These are phyloP conservation scores for Helicoverpa zea DNA, from an alignment of 1,140 invertebrate genomes.

Conservation along the genomic window DNA sequence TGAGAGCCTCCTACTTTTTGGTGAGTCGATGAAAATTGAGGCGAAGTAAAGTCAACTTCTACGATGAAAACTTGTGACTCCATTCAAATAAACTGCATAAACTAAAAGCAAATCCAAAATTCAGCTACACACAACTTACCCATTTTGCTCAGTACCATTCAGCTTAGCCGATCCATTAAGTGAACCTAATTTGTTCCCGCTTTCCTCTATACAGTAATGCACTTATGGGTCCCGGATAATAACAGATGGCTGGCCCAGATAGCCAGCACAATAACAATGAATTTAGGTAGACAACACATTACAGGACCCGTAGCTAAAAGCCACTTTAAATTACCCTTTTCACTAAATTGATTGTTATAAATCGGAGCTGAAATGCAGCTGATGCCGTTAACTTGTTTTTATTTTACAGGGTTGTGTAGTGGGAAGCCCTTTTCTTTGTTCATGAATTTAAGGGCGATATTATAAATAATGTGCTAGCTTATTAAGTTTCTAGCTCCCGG, in stretches of 20 bases:
- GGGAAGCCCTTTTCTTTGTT: not conserved
- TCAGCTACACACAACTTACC: not conserved
- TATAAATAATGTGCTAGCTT: too few relatives aligned
- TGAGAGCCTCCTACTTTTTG: too few relatives aligned
- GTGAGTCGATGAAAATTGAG: too few relatives aligned
- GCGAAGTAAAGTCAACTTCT: too few relatives aligned
- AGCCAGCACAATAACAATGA: constrained; percentile 40
- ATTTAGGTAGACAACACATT: constrained; percentile 46
- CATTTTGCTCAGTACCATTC: not conserved
- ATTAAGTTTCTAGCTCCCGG: too few relatives aligned
- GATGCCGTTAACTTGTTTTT: constrained; percentile 3
- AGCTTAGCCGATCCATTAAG: constrained; percentile 2
- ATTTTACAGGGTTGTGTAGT: not conserved
- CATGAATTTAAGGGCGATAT: not conserved
- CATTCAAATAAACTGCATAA: too few relatives aligned
- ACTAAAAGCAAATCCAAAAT: not conserved
- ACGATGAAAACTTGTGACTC: too few relatives aligned
- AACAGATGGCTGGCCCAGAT: constrained; percentile 37
- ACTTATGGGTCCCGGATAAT: constrained; percentile 31
- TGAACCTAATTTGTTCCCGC: constrained; percentile 25
- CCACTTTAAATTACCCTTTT: constrained; percentile 43
- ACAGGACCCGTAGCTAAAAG: constrained; percentile 42
- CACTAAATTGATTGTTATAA: constrained; percentile 42
- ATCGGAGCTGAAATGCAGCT: constrained; percentile 37
- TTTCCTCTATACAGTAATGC: constrained; percentile 29